Percentiles rank a stretch among this genome's conserved stretches.
These are phyloP conservation scores for Clavelina lepadiformis DNA, from an alignment of 23 tunicate species.

Conservation along the genomic window DNA sequence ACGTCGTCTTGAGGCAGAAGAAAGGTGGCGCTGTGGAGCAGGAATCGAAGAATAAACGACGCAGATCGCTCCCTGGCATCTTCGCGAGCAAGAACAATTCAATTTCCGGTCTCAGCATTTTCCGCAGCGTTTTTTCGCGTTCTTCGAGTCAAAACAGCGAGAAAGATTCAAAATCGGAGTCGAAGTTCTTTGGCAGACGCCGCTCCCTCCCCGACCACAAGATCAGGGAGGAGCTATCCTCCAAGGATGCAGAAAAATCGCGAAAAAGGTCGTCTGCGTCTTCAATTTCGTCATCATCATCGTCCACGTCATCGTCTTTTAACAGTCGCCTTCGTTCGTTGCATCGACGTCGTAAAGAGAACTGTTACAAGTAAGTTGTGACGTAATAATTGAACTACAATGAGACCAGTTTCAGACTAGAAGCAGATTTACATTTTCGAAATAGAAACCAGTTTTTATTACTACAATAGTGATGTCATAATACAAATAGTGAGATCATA, in stretches of 20 bases:
- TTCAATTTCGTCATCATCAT: constrained; percentile 18
- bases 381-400: too few species aligned
- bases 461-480: too few species aligned
- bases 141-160: background rate
- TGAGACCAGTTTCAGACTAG: too few species aligned
- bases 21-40: constrained; percentile 8
- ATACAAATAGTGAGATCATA: too few species aligned
- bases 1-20: constrained; percentile 17
- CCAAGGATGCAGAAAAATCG: background rate
- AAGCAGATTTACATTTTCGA: too few species aligned
- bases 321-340: too few species aligned
- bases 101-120: constrained; percentile 29
- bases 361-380: too few species aligned
- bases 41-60: constrained; percentile 17
- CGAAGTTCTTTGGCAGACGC: background rate
- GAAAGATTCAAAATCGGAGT: background rate
- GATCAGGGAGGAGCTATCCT: constrained; percentile 12
- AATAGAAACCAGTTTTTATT: too few species aligned
- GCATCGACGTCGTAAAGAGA: too few species aligned
- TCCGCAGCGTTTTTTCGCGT: constrained; percentile 50
- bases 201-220: constrained; percentile 46
- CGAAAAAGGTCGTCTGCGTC: constrained; percentile 34
- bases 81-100: constrained; percentile 38
- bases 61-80: constrained; percentile 55
- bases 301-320: constrained; percentile 29